Evolutionary conservation across 2,797 vertebrate species (phyloP).

Genomic region (Anas acuta): DNA sequence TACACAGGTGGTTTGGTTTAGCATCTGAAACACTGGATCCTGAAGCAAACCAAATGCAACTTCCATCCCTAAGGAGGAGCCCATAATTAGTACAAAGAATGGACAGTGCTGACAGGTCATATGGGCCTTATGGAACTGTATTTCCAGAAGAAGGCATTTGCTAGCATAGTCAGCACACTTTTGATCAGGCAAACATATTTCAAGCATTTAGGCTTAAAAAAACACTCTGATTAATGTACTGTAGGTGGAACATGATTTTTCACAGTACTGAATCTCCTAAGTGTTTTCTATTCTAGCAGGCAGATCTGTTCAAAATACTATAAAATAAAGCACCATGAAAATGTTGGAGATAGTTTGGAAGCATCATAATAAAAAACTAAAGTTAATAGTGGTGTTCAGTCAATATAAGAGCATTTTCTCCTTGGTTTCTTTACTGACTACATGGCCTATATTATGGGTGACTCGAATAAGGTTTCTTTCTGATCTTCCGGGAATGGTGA

Average conservation of each 20-base stretch:
- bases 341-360: not conserved
- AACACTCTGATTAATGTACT: slow-evolving; percentile 25
- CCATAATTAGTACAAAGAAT: slow-evolving; percentile 7
- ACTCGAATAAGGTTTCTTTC: not conserved
- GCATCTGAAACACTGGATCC: not conserved
- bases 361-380: not conserved
- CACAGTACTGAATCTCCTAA: not conserved
- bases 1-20: slow-evolving; percentile 57
- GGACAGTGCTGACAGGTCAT: slow-evolving; percentile 25
- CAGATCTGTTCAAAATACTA: not conserved
- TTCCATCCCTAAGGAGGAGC: slow-evolving; percentile 3
- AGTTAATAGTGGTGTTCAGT: not conserved
- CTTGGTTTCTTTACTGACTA: not conserved
- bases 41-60: slow-evolving; percentile 22
- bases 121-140: not conserved
- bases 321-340: not conserved
- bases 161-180: slow-evolving; percentile 12
- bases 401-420: not conserved
- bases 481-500: not conserved
- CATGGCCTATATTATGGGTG: not conserved
- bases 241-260: slow-evolving; percentile 8
- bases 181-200: slow-evolving; percentile 34
- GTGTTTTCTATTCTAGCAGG: not conserved
- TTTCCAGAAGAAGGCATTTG: slow-evolving; percentile 19
- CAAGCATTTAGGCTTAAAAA: slow-evolving; percentile 39